Evolutionary conservation across 2,797 vertebrate species (phyloP).

Genomic region (Pangasius larnaudii): DNA sequence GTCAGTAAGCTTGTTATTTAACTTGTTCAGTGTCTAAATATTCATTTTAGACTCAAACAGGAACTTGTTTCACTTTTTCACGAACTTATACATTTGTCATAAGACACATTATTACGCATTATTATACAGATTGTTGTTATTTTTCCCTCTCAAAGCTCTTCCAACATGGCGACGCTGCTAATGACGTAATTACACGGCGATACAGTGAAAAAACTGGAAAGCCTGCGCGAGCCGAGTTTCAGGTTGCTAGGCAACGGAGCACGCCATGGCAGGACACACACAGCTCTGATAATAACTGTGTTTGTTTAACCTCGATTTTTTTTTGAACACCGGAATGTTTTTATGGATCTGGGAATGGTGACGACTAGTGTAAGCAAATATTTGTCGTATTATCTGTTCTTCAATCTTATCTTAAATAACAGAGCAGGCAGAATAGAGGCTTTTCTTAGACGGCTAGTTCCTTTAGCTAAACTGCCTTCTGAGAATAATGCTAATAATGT

Average conservation of each 20-base stretch:
- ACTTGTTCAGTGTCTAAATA: neutral
- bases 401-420: neutral
- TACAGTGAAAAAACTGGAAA: neutral
- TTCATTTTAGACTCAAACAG: neutral
- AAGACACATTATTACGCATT: neutral
- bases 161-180: neutral
- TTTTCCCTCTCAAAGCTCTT: neutral
- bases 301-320: slow-evolving; percentile 34
- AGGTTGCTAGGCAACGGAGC: slow-evolving; percentile 71
- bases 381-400: neutral
- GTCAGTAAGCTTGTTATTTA: neutral
- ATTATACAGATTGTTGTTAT: neutral
- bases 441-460: neutral
- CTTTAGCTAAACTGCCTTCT: neutral
- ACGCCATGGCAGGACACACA: slow-evolving; percentile 45
- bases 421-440: neutral
- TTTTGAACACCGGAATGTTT: neutral
- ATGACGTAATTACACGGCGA: neutral
- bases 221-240: slow-evolving; percentile 49
- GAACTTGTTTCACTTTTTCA: neutral
- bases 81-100: neutral
- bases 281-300: slow-evolving; percentile 1
- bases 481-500: neutral
- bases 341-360: slow-evolving; percentile 20
- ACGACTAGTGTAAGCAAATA: neutral